phyloP scores from a whole-genome alignment of 2,797 vertebrate genomes.

The Holocentrus rufus region DNA sequence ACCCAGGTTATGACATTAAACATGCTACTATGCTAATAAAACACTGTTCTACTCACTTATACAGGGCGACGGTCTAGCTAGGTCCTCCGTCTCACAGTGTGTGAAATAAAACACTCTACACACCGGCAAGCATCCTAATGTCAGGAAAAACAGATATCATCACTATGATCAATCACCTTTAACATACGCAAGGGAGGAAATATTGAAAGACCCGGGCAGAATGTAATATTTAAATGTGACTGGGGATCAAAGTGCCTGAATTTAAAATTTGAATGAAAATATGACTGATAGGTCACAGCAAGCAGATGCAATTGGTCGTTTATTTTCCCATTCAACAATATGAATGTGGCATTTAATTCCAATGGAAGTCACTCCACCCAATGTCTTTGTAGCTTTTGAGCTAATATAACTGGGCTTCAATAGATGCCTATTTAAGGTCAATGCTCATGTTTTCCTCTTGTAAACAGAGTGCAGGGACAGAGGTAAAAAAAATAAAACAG shows the following conservation, averaged over 20 bases:
- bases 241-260: slow-evolving; percentile 47
- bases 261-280: slow-evolving; percentile 22
- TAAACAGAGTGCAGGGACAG: background rate
- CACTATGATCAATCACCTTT: slow-evolving; percentile 22
- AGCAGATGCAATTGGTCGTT: slow-evolving; percentile 46
- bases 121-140: slow-evolving; percentile 27
- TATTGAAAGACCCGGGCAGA: slow-evolving; percentile 37
- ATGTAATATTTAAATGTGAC: slow-evolving; percentile 15
- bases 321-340: slow-evolving; percentile 43
- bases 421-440: background rate
- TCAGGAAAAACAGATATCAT: slow-evolving; percentile 37
- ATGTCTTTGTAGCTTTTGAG: slow-evolving; percentile 12
- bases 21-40: slow-evolving; percentile 47
- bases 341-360: slow-evolving; percentile 65
- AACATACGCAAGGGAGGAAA: slow-evolving; percentile 29
- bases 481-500: no score
- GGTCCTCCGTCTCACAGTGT: slow-evolving; percentile 6
- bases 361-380: slow-evolving; percentile 27
- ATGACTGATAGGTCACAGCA: slow-evolving; percentile 64
- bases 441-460: background rate
- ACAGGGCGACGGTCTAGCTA: background rate
- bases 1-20: slow-evolving; percentile 41
- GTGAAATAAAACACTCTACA: slow-evolving; percentile 51
- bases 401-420: background rate
- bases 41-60: slow-evolving; percentile 2